A percentile compares a stretch with the other conserved stretches of the same genome.
Evolutionary conservation across 2,888 invertebrate species (phyloP).

Genomic region (Leptinotarsa peninsularis): DNA sequence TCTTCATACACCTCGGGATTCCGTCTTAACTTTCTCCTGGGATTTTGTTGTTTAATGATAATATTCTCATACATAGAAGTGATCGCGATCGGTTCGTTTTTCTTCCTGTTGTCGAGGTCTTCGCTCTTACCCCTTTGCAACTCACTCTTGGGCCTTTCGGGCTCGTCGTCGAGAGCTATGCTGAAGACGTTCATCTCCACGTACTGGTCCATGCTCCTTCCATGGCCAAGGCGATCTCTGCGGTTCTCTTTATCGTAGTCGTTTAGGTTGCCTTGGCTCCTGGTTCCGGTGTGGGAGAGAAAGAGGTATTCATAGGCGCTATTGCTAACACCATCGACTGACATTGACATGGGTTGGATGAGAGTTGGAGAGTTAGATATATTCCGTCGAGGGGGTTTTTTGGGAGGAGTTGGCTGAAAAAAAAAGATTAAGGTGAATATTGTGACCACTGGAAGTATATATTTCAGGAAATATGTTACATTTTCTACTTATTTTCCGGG

Average conservation of each 20-base stretch:
- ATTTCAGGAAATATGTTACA: too few relatives aligned
- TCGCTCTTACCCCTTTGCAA: constrained; percentile 65
- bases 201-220: constrained; percentile 82
- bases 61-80: constrained; percentile 81
- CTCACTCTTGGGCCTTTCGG: constrained; percentile 58
- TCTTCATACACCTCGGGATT: constrained; percentile 74
- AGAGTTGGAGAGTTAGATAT: constrained; percentile 89
- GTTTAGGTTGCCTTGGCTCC: constrained; percentile 79
- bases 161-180: constrained; percentile 63
- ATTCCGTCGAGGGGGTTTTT: constrained; percentile 89
- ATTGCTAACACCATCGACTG: constrained; percentile 72
- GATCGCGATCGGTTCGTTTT: constrained; percentile 77
- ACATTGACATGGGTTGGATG: constrained; percentile 71
- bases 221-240: constrained; percentile 73
- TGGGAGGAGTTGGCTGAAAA: constrained; percentile 83
- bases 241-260: constrained; percentile 70
- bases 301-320: constrained; percentile 74
- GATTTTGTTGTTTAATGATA: constrained; percentile 79
- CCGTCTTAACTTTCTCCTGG: constrained; percentile 76
- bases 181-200: constrained; percentile 77
- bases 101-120: constrained; percentile 65
- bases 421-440: not conserved
- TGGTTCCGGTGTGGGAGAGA: constrained; percentile 74
- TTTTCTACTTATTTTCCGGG: too few relatives aligned
- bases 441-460: too few relatives aligned